These are phyloP conservation scores for Hirudinaria manillensis DNA, from an alignment of 2,888 invertebrate species.

Conservation along the genomic window DNA sequence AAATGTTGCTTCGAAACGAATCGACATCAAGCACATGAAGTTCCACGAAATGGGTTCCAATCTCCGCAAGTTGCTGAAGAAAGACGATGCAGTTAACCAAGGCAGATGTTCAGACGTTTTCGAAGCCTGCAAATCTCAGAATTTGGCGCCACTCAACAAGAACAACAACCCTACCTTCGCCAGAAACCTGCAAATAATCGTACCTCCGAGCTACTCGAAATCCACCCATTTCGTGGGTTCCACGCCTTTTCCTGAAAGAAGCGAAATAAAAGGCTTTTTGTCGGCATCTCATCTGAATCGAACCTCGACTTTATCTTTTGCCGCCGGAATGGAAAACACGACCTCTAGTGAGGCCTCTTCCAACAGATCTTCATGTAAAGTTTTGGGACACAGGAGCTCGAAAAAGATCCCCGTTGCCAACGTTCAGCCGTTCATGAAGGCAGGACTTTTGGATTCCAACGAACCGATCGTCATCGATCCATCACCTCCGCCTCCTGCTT, in stretches of 20 bases:
- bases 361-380: slow-evolving; percentile 11
- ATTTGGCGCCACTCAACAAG: too few relatives aligned
- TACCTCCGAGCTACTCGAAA: background rate
- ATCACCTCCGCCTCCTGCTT: background rate
- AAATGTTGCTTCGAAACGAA: background rate
- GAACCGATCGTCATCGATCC: slow-evolving; percentile 24
- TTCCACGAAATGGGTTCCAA: slow-evolving; percentile 7
- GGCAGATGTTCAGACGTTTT: too few relatives aligned
- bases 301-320: background rate
- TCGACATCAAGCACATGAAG: background rate
- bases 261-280: background rate
- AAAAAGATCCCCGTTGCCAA: slow-evolving; percentile 35
- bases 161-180: background rate
- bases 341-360: background rate
- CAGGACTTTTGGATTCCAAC: background rate
- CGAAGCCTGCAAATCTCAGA: too few relatives aligned
- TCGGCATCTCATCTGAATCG: background rate
- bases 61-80: slow-evolving; percentile 2
- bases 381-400: slow-evolving; percentile 5
- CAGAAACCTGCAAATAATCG: background rate
- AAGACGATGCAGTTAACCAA: background rate
- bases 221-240: background rate
- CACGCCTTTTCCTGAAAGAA: background rate
- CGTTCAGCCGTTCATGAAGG: slow-evolving; percentile 34
- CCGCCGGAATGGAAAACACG: background rate